Evolutionary conservation across 2,888 invertebrate species (phyloP), one percentile per base, ranked within the genome.

Genomic region (Caenorhabditis drosophilae): DNA sequence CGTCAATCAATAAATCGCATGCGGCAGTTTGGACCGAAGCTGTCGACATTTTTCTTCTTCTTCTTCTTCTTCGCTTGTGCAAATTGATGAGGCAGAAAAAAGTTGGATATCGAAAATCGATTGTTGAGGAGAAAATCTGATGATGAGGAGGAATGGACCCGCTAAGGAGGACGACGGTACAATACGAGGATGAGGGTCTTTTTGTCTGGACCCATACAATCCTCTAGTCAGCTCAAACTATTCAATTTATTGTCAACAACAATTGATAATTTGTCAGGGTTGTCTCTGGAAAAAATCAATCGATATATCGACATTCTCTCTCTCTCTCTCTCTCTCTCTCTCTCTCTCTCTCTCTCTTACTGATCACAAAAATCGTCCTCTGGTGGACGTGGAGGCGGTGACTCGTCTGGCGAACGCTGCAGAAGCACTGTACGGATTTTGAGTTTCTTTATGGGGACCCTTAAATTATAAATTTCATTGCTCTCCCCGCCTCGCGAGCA

Each of bases 131-230:
- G 40, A 18, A 22, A 40, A 9, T 31, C 7, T 9, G 7, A 9
- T 15, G 18, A 40, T 2, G 40, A 18, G 40, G 18, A 6, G 40
- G 18, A 20, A 36, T 23, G 50, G 72, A 69, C 70, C 68, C 76
- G 80, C 79, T 80, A 80, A 74, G 80, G 80, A 76, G 80, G 80
- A 67, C 80, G 78, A 68, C 72, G 73, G 63, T 78, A 73, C 44
- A 75, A 73, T 44, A 79, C 78, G 66, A 79, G 76, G 62, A 79
- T 79, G 49, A 68, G 72, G 67, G 75, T 60, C 70, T 78, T 70
- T 46, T 53, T 49, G 59, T 62, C 70, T 40, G 70, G 70, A 66
- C 70, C 67, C 73, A 73, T 73, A 70, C 70, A 73, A 54, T 58
- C 56, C 57, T 59, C 35, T 40, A 18, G 20, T 25, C n/a, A n/a